A percentile compares a stretch with the other conserved stretches of the same genome.
These are phyloP conservation scores for Cantharis rustica DNA, from an alignment of 2,888 invertebrate species.

Conservation along the genomic window DNA sequence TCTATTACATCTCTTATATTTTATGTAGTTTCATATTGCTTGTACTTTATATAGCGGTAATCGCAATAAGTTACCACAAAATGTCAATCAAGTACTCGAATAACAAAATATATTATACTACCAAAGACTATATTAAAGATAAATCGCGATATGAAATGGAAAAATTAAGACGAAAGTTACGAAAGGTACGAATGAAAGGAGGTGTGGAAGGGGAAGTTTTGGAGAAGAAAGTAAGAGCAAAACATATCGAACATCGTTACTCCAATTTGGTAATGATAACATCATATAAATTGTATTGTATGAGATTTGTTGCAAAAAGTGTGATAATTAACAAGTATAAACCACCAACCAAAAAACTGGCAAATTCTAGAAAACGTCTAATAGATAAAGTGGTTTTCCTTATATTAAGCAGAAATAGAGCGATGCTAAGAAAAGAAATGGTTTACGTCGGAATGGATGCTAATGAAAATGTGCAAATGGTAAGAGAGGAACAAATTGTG, in stretches of 20 bases:
- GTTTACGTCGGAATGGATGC: background rate
- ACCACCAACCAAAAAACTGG: background rate
- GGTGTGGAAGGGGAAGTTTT: background rate
- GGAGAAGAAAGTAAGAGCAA: conserved; percentile 10
- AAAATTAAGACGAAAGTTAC: conserved; percentile 4
- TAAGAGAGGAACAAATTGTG: conserved; percentile 6
- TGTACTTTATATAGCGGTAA: conserved; percentile 25
- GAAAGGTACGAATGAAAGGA: conserved; percentile 9
- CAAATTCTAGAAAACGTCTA: background rate
- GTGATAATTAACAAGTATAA: background rate
- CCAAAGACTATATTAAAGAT: conserved; percentile 21
- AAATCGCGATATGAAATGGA: conserved; percentile 15
- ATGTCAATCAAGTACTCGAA: conserved; percentile 21
- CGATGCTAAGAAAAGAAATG: background rate
- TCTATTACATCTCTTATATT: conserved; percentile 27
- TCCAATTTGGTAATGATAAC: conserved; percentile 3
- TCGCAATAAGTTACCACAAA: conserved; percentile 22
- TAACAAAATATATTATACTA: conserved; percentile 15
- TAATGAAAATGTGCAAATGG: background rate
- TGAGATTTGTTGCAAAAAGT: conserved; percentile 10
- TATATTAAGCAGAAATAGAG: background rate
- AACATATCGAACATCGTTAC: conserved; percentile 19
- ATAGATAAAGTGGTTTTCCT: background rate
- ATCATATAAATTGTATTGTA: background rate
- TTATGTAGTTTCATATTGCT: conserved; percentile 22